Percentiles rank a stretch among this genome's conserved stretches.
Evolutionary conservation across 2,797 vertebrate species (phyloP).

Genomic region (Megalops cyprinoides): DNA sequence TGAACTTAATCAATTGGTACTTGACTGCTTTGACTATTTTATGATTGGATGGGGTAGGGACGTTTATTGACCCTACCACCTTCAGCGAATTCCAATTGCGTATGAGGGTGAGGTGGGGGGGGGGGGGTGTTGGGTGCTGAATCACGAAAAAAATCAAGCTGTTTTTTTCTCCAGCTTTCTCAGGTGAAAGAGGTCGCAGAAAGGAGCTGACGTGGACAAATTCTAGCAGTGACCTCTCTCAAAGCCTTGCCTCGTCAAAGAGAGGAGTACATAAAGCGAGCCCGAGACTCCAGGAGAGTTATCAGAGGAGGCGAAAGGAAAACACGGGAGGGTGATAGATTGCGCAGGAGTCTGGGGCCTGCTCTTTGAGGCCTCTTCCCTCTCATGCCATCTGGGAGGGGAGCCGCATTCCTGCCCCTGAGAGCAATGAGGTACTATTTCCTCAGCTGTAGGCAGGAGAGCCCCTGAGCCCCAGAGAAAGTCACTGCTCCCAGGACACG

Average conservation of each 20-base stretch:
- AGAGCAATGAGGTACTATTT: slow-evolving; percentile 57
- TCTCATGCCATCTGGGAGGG: slow-evolving; percentile 62
- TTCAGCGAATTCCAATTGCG: slow-evolving; percentile 62
- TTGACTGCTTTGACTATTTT: slow-evolving; percentile 68
- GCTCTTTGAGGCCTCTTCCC: slow-evolving; percentile 64
- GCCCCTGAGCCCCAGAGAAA: not conserved
- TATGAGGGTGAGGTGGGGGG: slow-evolving; percentile 45
- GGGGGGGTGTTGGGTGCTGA: slow-evolving; percentile 20
- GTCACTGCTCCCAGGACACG: not conserved
- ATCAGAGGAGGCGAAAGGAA: slow-evolving; percentile 26
- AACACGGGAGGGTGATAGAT: slow-evolving; percentile 48
- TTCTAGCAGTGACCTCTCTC: slow-evolving; percentile 62
- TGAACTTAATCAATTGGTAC: slow-evolving; percentile 72
- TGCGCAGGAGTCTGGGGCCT: slow-evolving; percentile 37
- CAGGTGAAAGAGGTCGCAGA: too few species aligned
- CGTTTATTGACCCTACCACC: slow-evolving; percentile 74
- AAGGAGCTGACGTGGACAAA: slow-evolving; percentile 49
- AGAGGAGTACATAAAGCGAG: slow-evolving; percentile 56
- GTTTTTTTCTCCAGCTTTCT: not conserved
- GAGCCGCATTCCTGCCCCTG: slow-evolving; percentile 58
- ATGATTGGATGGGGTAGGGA: slow-evolving; percentile 72
- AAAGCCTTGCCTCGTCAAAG: slow-evolving; percentile 51
- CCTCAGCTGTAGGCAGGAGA: slow-evolving; percentile 66
- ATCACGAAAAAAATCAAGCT: not conserved
- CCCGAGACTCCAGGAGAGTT: slow-evolving; percentile 37